A percentile compares a stretch with the other conserved stretches of the same genome.
Evolutionary conservation across 2,888 invertebrate genomes (phyloP).

Genomic region (Brachycybe producta): DNA sequence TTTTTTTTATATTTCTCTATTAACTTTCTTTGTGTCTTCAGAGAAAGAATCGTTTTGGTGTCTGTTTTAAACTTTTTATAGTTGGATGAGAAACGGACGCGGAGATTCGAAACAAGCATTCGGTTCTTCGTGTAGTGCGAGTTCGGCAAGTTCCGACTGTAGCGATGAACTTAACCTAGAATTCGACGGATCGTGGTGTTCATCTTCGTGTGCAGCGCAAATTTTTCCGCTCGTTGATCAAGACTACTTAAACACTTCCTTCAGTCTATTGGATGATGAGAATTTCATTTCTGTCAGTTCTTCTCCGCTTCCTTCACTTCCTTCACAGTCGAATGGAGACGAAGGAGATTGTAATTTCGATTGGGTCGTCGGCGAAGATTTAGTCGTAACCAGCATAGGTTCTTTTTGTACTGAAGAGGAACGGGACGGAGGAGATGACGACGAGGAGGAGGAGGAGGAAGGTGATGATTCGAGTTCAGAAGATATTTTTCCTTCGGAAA

Average conservation of each 20-base stretch:
- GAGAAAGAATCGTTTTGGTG: not conserved
- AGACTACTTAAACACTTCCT: constrained; percentile 13
- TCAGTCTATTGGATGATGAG: constrained; percentile 11
- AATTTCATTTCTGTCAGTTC: no score
- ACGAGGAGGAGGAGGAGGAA: not conserved
- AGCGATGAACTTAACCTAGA: constrained; percentile 9
- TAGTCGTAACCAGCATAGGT: no score
- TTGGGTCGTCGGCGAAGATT: no score
- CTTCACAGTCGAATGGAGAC: no score
- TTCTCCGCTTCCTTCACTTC: no score
- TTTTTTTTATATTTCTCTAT: not conserved
- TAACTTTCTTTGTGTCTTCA: not conserved
- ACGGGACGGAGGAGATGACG: not conserved
- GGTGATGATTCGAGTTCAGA: not conserved
- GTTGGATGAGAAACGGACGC: not conserved
- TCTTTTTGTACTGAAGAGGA: not conserved
- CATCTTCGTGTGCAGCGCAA: no score
- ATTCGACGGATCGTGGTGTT: no score
- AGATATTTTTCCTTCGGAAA: not conserved
- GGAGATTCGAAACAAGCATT: not conserved
- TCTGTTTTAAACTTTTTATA: not conserved
- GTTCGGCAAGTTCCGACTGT: constrained; percentile 10
- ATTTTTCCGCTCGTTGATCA: no score
- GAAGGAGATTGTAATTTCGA: no score
- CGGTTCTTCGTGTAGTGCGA: constrained; percentile 9